A percentile compares a stretch with the other conserved stretches of the same genome.
phyloP scores from a whole-genome alignment of 1,140 invertebrate species.

The Apocrypta bakeri region DNA sequence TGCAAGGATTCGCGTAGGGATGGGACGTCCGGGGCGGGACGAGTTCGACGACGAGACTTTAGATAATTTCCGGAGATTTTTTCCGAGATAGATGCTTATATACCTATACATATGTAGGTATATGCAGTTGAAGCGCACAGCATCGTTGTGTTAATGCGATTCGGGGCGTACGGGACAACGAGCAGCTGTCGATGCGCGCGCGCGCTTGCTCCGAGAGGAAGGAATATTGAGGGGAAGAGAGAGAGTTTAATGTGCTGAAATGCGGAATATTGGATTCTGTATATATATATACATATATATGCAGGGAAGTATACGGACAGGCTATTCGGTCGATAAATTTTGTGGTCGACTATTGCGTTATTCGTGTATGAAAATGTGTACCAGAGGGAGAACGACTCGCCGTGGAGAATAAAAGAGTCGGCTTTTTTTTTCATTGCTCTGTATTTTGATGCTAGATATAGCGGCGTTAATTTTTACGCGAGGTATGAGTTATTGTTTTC shows the following conservation, averaged over 20 bases:
- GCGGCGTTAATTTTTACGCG: too few species aligned
- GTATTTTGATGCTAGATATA: not conserved
- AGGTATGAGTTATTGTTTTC: too few species aligned
- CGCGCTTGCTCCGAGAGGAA: not conserved
- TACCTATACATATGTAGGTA: too few species aligned
- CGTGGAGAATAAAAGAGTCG: not conserved
- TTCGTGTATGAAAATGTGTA: not conserved
- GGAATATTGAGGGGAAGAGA: not conserved
- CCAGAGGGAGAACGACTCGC: not conserved
- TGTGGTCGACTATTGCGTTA: not conserved
- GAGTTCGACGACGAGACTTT: not conserved
- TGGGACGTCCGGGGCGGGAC: not conserved
- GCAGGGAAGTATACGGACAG: too few species aligned
- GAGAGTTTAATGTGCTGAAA: not conserved
- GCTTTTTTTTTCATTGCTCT: too few species aligned
- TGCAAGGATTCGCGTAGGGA: not conserved
- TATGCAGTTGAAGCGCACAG: too few species aligned
- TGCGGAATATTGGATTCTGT: not conserved
- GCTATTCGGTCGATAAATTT: not conserved
- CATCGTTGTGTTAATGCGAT: not conserved
- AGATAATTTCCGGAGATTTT: slow-evolving; percentile 24
- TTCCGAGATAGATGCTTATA: not conserved
- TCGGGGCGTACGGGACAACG: not conserved
- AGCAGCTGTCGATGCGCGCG: not conserved
- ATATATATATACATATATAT: not conserved